Base-by-base conservation (phyloP, 1,140 invertebrate species). In the Drosophila pallidifrons region DNA sequence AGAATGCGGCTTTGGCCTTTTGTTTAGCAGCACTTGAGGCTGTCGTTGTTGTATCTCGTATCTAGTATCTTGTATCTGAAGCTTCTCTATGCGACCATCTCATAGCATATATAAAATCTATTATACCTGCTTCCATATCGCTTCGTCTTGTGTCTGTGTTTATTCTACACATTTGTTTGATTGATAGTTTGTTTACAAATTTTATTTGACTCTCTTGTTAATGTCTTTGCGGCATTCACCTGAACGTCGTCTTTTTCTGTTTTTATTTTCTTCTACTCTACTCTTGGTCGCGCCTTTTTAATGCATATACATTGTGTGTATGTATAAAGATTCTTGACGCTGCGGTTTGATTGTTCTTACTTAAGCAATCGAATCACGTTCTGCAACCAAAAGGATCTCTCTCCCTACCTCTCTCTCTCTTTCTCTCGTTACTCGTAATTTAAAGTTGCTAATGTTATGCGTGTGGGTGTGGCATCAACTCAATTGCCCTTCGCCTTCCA, bases 161-260 rank as follows among this genome's bases (percentile, higher is more conserved):
- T 75, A 54, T 75, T 71, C 73, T 65, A 41, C 52, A 71, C 65
- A 74, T 81, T 85, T 76, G 75, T 75, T 81, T 85, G 82, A 85
- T 85, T 85, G 82, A 85, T 85, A 85, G 82, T 86, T 85, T 85
- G 82, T 86, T 85, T 85, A 86, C 82, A 86, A 85, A 85, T 75
- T 86, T 72, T 77, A 86, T 85, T 86, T 77, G 8, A 45, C 71
- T 83, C 71, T 83, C 82, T 77, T 45, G 11, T 67, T 60, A 73
- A 73, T 73, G 46, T 47, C 64, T 68, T 59, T 69, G 65, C 55
- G 55, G 65, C 57, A 55, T 74, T 55, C 71, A 74, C 71, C 65
- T 74, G 65, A 77, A 72, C 75, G 74, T 35, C 55, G 38, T 20
- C 54, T 77, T 74, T 10, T 10, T 38, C 8, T 10, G 30, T 35